Conservation (phyloP, 1,140 invertebrate genomes). For the Nephila pilipes region DNA sequence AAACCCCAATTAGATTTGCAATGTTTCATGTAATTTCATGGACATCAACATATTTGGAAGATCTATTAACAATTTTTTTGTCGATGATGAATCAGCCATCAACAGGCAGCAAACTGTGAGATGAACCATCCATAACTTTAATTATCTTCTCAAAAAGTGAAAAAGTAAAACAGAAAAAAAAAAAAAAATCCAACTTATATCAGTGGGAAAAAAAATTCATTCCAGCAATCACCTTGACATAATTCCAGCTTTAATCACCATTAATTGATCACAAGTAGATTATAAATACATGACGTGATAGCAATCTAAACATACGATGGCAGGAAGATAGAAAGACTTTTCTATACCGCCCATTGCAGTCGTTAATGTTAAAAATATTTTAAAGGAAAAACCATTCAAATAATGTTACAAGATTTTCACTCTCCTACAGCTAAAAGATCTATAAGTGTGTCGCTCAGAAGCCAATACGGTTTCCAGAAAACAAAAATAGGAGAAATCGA, state of each 20-base stretch:
- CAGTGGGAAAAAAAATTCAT: neutral
- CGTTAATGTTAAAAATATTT: slow-evolving; percentile 20
- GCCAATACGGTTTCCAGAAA: too few relatives aligned
- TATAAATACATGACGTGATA: slow-evolving; percentile 39
- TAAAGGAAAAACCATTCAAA: neutral
- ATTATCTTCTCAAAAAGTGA: slow-evolving; percentile 11
- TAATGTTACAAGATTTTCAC: too few relatives aligned
- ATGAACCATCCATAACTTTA: neutral
- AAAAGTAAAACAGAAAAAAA: neutral
- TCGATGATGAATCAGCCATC: slow-evolving; percentile 18
- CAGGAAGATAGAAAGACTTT: neutral
- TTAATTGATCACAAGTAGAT: slow-evolving; percentile 43
- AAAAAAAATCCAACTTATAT: neutral
- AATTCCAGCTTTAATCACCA: slow-evolving; percentile 51
- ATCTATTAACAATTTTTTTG: neutral
- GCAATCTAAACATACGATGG: slow-evolving; percentile 37
- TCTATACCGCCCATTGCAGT: neutral
- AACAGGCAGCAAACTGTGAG: neutral
- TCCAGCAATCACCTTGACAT: slow-evolving; percentile 51
- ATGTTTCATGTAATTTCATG: neutral
- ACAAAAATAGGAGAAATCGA: too few relatives aligned
- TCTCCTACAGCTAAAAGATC: too few relatives aligned
- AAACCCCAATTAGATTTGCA: neutral
- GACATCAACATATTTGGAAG: neutral
- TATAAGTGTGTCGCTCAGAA: too few relatives aligned